These are phyloP conservation scores for Pandemis heparana DNA, from an alignment of 2,888 invertebrate species.

Conservation along the genomic window DNA sequence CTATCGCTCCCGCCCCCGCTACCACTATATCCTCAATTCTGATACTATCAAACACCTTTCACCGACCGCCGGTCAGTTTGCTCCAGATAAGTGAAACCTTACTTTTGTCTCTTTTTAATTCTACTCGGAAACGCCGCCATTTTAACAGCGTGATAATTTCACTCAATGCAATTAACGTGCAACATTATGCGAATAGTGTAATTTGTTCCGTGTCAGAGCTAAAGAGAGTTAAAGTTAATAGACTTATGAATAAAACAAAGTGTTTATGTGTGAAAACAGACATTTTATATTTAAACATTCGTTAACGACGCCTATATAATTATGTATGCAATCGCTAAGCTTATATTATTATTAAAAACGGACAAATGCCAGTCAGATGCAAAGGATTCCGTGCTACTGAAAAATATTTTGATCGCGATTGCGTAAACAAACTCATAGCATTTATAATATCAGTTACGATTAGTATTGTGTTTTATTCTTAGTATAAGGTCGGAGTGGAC, in stretches of 20 bases:
- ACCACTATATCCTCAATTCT: constrained; percentile 32
- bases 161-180: constrained; percentile 40
- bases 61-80: constrained; percentile 51
- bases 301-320: background rate
- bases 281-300: background rate
- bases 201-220: constrained; percentile 35
- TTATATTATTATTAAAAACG: no score
- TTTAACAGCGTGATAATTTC: constrained; percentile 42
- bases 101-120: constrained; percentile 52
- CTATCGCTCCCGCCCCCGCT: constrained; percentile 28
- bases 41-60: constrained; percentile 54
- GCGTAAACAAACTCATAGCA: no score
- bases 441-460: no score
- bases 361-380: no score
- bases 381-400: no score
- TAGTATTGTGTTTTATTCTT: no score
- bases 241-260: constrained; percentile 13
- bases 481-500: no score
- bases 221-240: constrained; percentile 13
- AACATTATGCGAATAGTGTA: constrained; percentile 26
- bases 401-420: no score
- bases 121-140: constrained; percentile 48
- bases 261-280: constrained; percentile 9
- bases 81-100: constrained; percentile 54
- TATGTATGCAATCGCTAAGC: no score